Conservation (phyloP, 2,888 invertebrate genomes). For the Apamea crenata region DNA sequence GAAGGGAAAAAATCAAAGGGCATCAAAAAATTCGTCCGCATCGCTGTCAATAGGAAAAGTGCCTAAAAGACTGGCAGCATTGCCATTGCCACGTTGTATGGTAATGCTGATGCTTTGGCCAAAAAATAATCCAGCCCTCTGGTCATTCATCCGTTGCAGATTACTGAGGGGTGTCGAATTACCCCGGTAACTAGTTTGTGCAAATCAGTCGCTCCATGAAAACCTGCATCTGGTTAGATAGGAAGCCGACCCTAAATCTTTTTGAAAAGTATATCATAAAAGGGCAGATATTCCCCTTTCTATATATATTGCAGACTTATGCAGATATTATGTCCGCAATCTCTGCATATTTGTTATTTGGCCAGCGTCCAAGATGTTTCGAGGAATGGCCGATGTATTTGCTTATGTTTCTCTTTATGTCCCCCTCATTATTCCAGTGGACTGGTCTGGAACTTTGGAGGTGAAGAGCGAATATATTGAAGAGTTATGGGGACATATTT, state of each 20-base stretch:
- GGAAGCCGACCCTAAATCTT: neutral
- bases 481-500: constrained; percentile 30
- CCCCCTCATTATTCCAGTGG: constrained; percentile 57
- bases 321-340: constrained; percentile 65
- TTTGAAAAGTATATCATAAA: neutral
- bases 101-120: neutral
- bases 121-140: neutral
- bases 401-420: constrained; percentile 65
- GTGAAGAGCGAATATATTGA: constrained; percentile 52
- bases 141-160: neutral
- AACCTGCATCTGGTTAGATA: neutral
- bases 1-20: neutral
- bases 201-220: neutral
- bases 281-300: constrained; percentile 25
- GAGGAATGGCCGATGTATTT: constrained; percentile 61
- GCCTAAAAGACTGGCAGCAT: neutral
- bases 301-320: constrained; percentile 52
- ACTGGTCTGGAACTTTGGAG: constrained; percentile 33
- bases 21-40: neutral
- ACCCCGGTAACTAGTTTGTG: neutral
- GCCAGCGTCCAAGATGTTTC: constrained; percentile 71
- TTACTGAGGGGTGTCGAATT: neutral
- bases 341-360: constrained; percentile 70
- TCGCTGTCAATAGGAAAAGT: neutral
- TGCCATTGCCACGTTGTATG: neutral